A percentile compares a stretch with the other conserved stretches of the same genome.
Conservation (phyloP, 2,797 vertebrate genomes). For the Propithecus deckenii region DNA sequence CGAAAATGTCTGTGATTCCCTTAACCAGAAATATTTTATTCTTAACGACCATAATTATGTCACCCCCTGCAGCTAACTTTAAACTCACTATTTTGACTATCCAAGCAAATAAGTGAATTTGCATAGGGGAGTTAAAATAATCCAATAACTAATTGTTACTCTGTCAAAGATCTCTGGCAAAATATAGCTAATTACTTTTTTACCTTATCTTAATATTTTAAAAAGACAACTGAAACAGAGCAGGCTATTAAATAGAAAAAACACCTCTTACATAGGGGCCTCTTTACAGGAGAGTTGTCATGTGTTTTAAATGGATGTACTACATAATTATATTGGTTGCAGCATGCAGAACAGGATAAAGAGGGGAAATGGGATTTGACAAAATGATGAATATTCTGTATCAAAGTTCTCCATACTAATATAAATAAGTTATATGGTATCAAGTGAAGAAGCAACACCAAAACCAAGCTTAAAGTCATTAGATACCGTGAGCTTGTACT, state of each 20-base stretch:
- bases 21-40: slow-evolving; percentile 62
- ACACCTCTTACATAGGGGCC: not conserved
- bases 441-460: slow-evolving; percentile 63
- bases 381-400: slow-evolving; percentile 66
- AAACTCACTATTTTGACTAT: slow-evolving; percentile 64
- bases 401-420: slow-evolving; percentile 28
- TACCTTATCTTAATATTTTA: slow-evolving; percentile 44
- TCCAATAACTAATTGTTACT: slow-evolving; percentile 57
- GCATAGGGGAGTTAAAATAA: slow-evolving; percentile 58
- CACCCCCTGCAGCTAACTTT: slow-evolving; percentile 40
- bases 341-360: slow-evolving; percentile 52
- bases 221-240: slow-evolving; percentile 40
- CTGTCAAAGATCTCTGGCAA: slow-evolving; percentile 53
- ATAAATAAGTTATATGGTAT: slow-evolving; percentile 42
- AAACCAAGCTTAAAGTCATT: slow-evolving; percentile 66
- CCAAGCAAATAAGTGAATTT: slow-evolving; percentile 68
- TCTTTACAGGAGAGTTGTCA: slow-evolving; percentile 33
- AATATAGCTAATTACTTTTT: slow-evolving; percentile 46
- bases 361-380: slow-evolving; percentile 55
- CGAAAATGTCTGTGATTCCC: slow-evolving; percentile 36
- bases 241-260: slow-evolving; percentile 15
- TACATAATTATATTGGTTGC: slow-evolving; percentile 60
- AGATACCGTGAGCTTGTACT: slow-evolving; percentile 58
- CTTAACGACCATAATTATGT: slow-evolving; percentile 58
- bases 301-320: slow-evolving; percentile 43